phyloP scores from a whole-genome alignment of 2,113 vertebrate species.

The Ailurus styani region DNA sequence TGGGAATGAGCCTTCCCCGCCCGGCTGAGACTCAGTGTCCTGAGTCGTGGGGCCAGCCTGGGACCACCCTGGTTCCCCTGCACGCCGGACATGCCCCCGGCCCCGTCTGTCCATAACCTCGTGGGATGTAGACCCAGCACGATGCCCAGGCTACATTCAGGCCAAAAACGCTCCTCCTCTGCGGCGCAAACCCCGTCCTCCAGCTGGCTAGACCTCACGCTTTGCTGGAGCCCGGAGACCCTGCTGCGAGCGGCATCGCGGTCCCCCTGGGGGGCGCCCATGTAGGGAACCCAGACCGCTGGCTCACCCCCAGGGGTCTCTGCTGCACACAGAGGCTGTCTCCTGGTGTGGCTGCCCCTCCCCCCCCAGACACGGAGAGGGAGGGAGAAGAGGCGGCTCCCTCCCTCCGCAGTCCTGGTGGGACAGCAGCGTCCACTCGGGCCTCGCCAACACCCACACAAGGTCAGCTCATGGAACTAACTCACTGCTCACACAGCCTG shows the following conservation, averaged over 20 bases:
- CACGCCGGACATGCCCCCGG: fast-evolving
- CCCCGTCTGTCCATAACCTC: not conserved
- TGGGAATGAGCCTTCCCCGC: not conserved
- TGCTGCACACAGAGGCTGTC: fast-evolving
- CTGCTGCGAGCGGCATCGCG: fast-evolving
- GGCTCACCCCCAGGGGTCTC: not conserved
- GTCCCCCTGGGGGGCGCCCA: fast-evolving
- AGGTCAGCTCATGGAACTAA: not conserved
- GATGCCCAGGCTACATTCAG: too few relatives aligned
- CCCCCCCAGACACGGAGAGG: not conserved
- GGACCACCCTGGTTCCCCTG: not conserved
- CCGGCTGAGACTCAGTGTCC: fast-evolving
- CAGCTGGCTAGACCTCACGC: not conserved
- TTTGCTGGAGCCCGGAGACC: not conserved
- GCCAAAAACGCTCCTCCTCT: not conserved
- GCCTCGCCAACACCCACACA: fast-evolving
- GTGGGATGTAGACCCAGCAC: fast-evolving
- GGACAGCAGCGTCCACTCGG: fast-evolving
- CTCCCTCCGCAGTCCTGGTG: fast-evolving
- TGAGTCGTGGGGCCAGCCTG: fast-evolving
- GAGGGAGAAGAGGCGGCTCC: fast-evolving
- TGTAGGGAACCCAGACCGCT: fast-evolving
- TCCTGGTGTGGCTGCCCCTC: not conserved
- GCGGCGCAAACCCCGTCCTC: not conserved
- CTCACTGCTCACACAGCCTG: not conserved